Evolutionary conservation across 2,797 vertebrate genomes (phyloP).

Genomic region (Protosalanx chinensis): DNA sequence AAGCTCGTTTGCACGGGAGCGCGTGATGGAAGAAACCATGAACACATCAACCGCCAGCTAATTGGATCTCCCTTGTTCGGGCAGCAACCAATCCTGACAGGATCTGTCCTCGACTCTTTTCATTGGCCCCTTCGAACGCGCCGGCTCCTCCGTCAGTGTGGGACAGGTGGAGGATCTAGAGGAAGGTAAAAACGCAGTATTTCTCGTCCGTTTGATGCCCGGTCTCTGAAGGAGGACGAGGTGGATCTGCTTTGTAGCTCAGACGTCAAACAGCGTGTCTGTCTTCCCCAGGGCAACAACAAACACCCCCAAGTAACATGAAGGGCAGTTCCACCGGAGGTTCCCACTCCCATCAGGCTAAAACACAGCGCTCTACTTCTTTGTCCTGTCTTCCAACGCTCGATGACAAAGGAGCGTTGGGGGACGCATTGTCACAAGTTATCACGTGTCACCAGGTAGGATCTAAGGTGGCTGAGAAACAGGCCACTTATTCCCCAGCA

Average conservation of each 20-base stretch:
- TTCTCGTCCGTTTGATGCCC: conserved; percentile 54
- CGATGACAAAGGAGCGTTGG: conserved; percentile 30
- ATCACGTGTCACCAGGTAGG: conserved; percentile 40
- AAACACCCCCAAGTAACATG: conserved; percentile 53
- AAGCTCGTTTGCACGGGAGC: no score
- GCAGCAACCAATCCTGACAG: conserved; percentile 42
- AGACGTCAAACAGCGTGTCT: conserved; percentile 45
- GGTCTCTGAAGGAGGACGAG: conserved; percentile 28
- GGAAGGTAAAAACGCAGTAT: conserved; percentile 57
- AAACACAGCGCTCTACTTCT: conserved; percentile 42
- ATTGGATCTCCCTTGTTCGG: conserved; percentile 35
- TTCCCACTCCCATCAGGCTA: conserved; percentile 59
- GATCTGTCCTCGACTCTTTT: conserved; percentile 47
- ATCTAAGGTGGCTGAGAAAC: conserved; percentile 34
- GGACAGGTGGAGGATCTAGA: conserved; percentile 51
- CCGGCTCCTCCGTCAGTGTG: conserved; percentile 54
- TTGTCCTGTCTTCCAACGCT: conserved; percentile 54
- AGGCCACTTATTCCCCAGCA: conserved; percentile 21
- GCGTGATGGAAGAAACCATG: no score
- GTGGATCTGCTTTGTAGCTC: conserved; percentile 55
- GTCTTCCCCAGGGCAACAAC: conserved; percentile 45
- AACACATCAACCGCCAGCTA: conserved; percentile 14
- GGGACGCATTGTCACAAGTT: conserved; percentile 43
- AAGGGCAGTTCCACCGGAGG: conserved; percentile 57
- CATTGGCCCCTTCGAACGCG: conserved; percentile 26